Evolutionary conservation across 2,888 invertebrate genomes (phyloP).

Genomic region (Drosophila mulleri): DNA sequence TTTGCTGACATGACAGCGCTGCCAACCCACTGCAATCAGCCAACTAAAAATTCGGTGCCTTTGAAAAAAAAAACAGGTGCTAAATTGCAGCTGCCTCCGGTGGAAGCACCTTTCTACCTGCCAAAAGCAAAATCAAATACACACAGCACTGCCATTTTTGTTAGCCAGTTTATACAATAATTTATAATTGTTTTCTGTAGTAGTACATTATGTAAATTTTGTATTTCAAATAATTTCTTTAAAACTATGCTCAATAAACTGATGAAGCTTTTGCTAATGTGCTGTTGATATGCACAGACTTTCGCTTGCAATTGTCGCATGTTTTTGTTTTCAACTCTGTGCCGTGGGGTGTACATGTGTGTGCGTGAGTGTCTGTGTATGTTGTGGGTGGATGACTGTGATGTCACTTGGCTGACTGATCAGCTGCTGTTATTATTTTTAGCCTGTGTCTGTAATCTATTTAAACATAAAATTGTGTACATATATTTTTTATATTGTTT

Average conservation of each 20-base stretch:
- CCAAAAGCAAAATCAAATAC: conserved; percentile 19
- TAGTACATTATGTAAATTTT: conserved; percentile 58
- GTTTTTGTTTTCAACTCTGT: background rate
- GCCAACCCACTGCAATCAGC: conserved; percentile 11
- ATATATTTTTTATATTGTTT: conserved; percentile 71
- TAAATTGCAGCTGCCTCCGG: conserved; percentile 1
- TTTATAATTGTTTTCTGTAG: conserved; percentile 60
- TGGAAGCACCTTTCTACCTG: background rate
- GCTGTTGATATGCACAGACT: conserved; percentile 8
- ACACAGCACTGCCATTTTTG: conserved; percentile 24
- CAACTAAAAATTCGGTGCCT: background rate
- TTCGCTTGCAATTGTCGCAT: conserved; percentile 22
- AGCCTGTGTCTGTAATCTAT: conserved; percentile 54
- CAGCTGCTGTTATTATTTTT: conserved; percentile 41
- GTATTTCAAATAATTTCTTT: conserved; percentile 58
- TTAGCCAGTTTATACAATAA: conserved; percentile 68
- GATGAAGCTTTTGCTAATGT: conserved; percentile 25
- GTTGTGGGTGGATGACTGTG: conserved; percentile 9
- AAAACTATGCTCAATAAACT: conserved; percentile 54
- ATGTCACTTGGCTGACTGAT: conserved; percentile 21
- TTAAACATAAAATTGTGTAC: conserved; percentile 76
- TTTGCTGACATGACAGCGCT: background rate
- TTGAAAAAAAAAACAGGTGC: conserved; percentile 11
- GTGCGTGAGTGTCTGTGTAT: background rate
- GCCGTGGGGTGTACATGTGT: background rate